Evolutionary conservation across 2,113 vertebrate genomes (phyloP), one percentile per base, ranked within the genome.

Genomic region (Alouatta palliata): DNA sequence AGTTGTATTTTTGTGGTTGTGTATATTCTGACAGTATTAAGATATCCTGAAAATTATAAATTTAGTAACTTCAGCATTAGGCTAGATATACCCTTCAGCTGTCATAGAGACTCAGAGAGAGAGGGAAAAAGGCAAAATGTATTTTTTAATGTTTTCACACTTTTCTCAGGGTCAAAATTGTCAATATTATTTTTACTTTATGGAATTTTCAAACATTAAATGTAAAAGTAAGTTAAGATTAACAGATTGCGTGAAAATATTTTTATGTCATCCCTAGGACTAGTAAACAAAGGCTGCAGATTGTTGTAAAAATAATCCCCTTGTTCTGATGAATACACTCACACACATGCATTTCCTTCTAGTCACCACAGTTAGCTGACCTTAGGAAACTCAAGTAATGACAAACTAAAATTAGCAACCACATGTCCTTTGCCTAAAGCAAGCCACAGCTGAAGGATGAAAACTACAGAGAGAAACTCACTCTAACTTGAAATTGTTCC

Each of bases 381-480:
- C 58, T 94, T 52, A 94, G 30, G 52, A 94, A 75, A 80, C 30
- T 82, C 49, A 82, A 61, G 58, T 94, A 86, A 87, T 49, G 66
- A 43, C 73, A 61, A 87, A 77, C 52, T 92, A 94, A 95, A 97
- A 94, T 92, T 92, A 92, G 73, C 83, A 97, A 68, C 45, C 73
- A 37, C 35, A 54, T 75, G 64, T 9, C 30, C 52, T 94, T 96
- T 95, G 92, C 84, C 87, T 96, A 80, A 79, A 92, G 66, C 37
- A 76, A 95, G 49, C 66, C 30, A 76, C 61, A 49, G 10, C n/a
- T 79, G 6, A 94, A 87, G 45, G 9, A 58, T 54, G 1, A n/a
- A 89, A 85, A 52, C 20, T 58, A 70, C 49, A 91, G 23, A 80
- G 23, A 4, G 19, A 87, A 32, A 30, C 2, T 35, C 2, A 40